A percentile compares a stretch with the other conserved stretches of the same genome.
Evolutionary conservation across 2,113 vertebrate genomes (phyloP).

Genomic region (Melanostigma gelatinosum): DNA sequence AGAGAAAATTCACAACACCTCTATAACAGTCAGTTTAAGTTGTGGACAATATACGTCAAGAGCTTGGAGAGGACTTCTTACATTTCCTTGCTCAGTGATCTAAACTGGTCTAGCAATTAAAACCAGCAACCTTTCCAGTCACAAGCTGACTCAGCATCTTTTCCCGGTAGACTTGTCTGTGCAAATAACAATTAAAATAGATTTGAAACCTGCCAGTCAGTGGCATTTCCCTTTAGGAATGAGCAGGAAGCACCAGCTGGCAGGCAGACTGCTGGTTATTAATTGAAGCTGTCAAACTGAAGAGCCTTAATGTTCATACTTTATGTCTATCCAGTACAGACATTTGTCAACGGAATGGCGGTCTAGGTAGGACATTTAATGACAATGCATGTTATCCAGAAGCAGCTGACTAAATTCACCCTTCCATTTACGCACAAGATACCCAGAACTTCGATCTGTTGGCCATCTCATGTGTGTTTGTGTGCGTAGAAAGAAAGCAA

Average conservation of each 20-base stretch:
- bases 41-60: constrained; percentile 3
- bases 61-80: constrained; percentile 12
- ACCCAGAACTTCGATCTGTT: not conserved
- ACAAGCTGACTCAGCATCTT: constrained; percentile 9
- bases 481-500: not conserved
- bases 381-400: constrained; percentile 30
- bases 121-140: constrained; percentile 20
- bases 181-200: constrained; percentile 47
- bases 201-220: constrained; percentile 47
- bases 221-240: constrained; percentile 43
- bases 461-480: not conserved
- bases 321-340: constrained; percentile 31
- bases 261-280: constrained; percentile 41
- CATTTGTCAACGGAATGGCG: constrained; percentile 30
- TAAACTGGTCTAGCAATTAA: not conserved
- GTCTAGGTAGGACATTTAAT: constrained; percentile 40
- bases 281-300: constrained; percentile 61
- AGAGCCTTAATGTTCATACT: constrained; percentile 38
- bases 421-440: not conserved
- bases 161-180: constrained; percentile 1
- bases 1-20: constrained; percentile 18
- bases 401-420: constrained; percentile 3
- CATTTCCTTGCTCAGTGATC: not conserved
- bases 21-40: constrained; percentile 8
- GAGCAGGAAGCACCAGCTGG: constrained; percentile 55